Conservation (phyloP, 1,140 invertebrate species). For the Drosophila suzukii region DNA sequence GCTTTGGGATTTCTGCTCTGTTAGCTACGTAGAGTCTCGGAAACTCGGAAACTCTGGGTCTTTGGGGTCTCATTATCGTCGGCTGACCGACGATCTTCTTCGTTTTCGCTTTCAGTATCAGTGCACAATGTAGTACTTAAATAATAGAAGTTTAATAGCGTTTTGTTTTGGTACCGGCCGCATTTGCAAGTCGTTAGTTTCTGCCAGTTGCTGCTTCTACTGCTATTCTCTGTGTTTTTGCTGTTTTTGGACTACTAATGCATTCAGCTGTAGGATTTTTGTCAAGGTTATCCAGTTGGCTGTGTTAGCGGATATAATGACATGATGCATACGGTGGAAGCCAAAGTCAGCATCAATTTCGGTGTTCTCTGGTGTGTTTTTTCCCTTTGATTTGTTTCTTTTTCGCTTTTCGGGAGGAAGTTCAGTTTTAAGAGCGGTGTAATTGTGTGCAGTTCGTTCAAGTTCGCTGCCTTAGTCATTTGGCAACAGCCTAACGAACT, state of each 20-base stretch:
- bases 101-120: slow-evolving; percentile 71
- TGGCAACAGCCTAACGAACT: slow-evolving; percentile 59
- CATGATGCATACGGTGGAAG: slow-evolving; percentile 63
- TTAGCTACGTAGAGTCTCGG: slow-evolving; percentile 59
- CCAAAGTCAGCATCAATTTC: slow-evolving; percentile 51
- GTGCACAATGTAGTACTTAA: slow-evolving; percentile 82
- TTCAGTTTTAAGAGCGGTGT: slow-evolving; percentile 63
- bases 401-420: slow-evolving; percentile 58
- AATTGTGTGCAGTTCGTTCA: slow-evolving; percentile 77
- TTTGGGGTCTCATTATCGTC: slow-evolving; percentile 53
- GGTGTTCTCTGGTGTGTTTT: slow-evolving; percentile 22
- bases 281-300: slow-evolving; percentile 80
- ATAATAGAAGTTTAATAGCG: slow-evolving; percentile 84
- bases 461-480: slow-evolving; percentile 79
- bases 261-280: slow-evolving; percentile 84
- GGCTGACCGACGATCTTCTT: slow-evolving; percentile 58
- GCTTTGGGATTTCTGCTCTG: slow-evolving; percentile 81
- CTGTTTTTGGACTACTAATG: slow-evolving; percentile 81
- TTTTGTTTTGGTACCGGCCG: slow-evolving; percentile 68
- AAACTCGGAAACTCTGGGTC: slow-evolving; percentile 12
- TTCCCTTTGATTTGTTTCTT: neutral
- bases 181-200: slow-evolving; percentile 69
- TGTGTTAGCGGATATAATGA: slow-evolving; percentile 80
- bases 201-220: slow-evolving; percentile 21
- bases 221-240: slow-evolving; percentile 18